A percentile compares a stretch with the other conserved stretches of the same genome.
phyloP scores from a whole-genome alignment of 2,113 vertebrate species.

The Neogobius melanostomus region DNA sequence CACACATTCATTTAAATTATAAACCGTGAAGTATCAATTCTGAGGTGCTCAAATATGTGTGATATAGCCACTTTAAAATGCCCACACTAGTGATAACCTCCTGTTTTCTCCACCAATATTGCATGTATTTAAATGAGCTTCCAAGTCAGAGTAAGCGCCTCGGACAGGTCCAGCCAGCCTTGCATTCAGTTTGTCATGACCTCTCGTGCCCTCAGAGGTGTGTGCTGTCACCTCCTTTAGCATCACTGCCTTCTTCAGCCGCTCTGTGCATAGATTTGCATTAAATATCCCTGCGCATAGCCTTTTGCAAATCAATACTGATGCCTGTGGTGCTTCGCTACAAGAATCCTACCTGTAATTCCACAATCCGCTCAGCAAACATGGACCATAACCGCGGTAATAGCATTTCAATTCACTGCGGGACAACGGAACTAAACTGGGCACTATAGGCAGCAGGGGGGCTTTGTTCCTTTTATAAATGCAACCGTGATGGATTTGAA shows the following conservation, averaged over 20 bases:
- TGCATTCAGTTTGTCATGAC: constrained; percentile 1
- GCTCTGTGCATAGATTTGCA: constrained; percentile 58
- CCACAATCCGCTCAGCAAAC: constrained; percentile 19
- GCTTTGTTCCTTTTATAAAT: constrained; percentile 14
- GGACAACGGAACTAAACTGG: constrained; percentile 27
- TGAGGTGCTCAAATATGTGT: too few relatives aligned
- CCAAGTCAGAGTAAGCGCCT: constrained; percentile 3
- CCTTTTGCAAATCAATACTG: constrained; percentile 44
- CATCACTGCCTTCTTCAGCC: constrained; percentile 26
- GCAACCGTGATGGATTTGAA: constrained; percentile 39
- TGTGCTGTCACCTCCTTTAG: constrained; percentile 28
- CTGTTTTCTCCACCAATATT: background rate
- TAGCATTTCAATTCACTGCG: constrained; percentile 36
- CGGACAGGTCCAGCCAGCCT: constrained; percentile 30
- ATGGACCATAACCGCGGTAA: constrained; percentile 9
- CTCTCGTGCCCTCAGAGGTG: constrained; percentile 17
- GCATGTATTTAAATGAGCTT: background rate
- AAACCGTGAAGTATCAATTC: too few relatives aligned
- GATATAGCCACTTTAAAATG: background rate
- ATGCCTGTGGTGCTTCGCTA: constrained; percentile 1
- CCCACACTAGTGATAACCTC: background rate
- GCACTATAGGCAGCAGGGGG: constrained; percentile 4
- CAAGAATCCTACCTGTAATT: constrained; percentile 16
- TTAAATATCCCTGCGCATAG: constrained; percentile 31
- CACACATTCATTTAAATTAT: too few relatives aligned